Evolutionary conservation across 2,888 invertebrate species (phyloP).

Genomic region (Meganola albula): DNA sequence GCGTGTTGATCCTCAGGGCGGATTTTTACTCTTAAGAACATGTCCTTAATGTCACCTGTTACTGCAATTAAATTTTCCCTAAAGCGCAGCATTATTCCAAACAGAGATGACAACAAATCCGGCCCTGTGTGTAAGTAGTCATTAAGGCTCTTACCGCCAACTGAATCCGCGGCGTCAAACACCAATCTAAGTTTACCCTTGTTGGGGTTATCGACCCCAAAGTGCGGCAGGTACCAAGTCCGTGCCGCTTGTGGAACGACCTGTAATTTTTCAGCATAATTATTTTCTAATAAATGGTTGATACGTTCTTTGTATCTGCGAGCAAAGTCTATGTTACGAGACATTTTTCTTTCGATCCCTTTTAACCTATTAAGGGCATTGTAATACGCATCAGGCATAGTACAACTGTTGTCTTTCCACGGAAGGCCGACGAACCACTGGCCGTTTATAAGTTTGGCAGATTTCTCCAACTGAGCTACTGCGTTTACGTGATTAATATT

Average conservation of each 20-base stretch:
- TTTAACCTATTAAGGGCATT: slow-evolving; percentile 8
- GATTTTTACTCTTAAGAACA: slow-evolving; percentile 18
- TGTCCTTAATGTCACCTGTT: slow-evolving; percentile 18
- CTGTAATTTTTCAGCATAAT: slow-evolving; percentile 10
- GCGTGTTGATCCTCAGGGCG: slow-evolving; percentile 13
- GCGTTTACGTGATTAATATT: background rate
- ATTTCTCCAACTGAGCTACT: too few relatives aligned
- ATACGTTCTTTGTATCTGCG: slow-evolving; percentile 14
- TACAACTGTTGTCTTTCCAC: slow-evolving; percentile 11
- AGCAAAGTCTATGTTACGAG: slow-evolving; percentile 3
- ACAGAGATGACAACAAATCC: slow-evolving; percentile 25
- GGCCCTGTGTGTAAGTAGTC: slow-evolving; percentile 24
- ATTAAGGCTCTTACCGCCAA: slow-evolving; percentile 14
- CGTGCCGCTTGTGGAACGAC: background rate
- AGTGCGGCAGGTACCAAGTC: slow-evolving; percentile 23
- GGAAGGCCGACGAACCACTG: slow-evolving; percentile 13
- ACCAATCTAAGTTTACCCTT: slow-evolving; percentile 21
- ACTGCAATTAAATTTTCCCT: slow-evolving; percentile 28
- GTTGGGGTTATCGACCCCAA: slow-evolving; percentile 17
- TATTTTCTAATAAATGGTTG: slow-evolving; percentile 15
- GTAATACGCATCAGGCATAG: slow-evolving; percentile 9
- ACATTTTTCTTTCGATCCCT: slow-evolving; percentile 12
- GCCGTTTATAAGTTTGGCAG: background rate
- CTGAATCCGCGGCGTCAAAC: slow-evolving; percentile 18
- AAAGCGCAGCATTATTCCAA: slow-evolving; percentile 38